Percentiles rank a stretch among this genome's conserved stretches.
phyloP scores from a whole-genome alignment of 2,888 invertebrate genomes.

The Lysandra bellargus region DNA sequence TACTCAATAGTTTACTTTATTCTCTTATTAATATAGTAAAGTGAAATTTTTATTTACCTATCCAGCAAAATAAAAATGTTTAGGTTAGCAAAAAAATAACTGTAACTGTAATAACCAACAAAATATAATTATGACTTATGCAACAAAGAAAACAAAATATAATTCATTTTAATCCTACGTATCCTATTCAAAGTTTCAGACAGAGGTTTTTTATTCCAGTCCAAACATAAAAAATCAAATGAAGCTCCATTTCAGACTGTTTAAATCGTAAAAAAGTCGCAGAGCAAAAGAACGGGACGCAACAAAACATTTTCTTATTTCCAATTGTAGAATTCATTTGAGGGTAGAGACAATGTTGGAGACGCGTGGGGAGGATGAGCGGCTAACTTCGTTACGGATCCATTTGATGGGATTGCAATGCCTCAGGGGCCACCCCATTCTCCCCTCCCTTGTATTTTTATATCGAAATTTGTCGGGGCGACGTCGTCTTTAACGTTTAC shows the following conservation, averaged over 20 bases:
- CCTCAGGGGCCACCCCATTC: conserved; percentile 73
- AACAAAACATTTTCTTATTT: conserved; percentile 81
- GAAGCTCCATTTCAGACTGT: conserved; percentile 12
- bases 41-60: no score
- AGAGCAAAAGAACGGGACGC: conserved; percentile 76
- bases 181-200: background rate
- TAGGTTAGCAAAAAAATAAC: no score
- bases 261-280: conserved; percentile 43
- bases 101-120: no score
- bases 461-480: conserved; percentile 78
- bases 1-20: no score
- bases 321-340: conserved; percentile 82
- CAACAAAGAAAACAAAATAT: no score
- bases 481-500: conserved; percentile 79
- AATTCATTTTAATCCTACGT: no score
- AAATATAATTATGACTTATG: no score
- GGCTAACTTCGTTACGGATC: conserved; percentile 89
- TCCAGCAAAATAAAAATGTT: no score
- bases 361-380: conserved; percentile 80
- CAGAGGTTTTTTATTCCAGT: background rate
- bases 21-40: no score
- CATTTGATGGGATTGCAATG: conserved; percentile 88
- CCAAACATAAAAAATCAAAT: conserved; percentile 1
- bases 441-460: conserved; percentile 73
- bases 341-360: conserved; percentile 80